Base-by-base conservation (phyloP, 2,113 vertebrate species). In the Pipra filicauda region DNA sequence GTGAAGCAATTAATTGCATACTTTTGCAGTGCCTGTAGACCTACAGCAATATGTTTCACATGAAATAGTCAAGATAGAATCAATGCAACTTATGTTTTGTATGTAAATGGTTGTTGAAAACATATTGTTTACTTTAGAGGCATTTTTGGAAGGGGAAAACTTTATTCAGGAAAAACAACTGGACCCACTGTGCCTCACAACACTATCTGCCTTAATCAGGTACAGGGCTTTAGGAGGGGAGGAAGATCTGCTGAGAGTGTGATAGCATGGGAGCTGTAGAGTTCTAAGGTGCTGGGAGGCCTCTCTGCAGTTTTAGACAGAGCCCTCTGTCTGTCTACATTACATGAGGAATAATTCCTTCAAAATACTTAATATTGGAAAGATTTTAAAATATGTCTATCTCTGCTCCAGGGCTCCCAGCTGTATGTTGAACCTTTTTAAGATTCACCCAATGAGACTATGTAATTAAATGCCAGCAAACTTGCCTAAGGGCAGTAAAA, bases 391-490 rank as follows among this genome's bases (percentile, higher is more conserved):
- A 70, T 79, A 76, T 46, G 51, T 57, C 81, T 89, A 1, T 89
- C 84, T 87, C 39, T 95, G 61, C 91, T 91, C 27, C 77, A 82
- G 65, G 84, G 81, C 62, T 89, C 54, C 78, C 74, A 85, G n/a
- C 43, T 92, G n/a, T 80, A 76, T 31, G 62, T 33, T 76, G 67
- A 94, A 14, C 15, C 70, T 91, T 85, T 95, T 76, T 82, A 95
- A 89, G 62, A 93, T 75, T 85, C 59, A 76, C n/a, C 71, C 74
- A 83, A 82, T 88, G 72, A 95, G 62, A 83, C 21, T 73, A 28
- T 1, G 24, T 69, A 97, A 94, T 91, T 96, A 91, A 94, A 94
- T 94, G 80, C 77, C 89, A 89, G 73, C 15, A 65, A 95, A 76
- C 37, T 85, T 96, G 74, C 94, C 87, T 76, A 28, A 70, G 71